phyloP scores from a whole-genome alignment of 2,797 vertebrate genomes.

The Basileuterus tristriatus region DNA sequence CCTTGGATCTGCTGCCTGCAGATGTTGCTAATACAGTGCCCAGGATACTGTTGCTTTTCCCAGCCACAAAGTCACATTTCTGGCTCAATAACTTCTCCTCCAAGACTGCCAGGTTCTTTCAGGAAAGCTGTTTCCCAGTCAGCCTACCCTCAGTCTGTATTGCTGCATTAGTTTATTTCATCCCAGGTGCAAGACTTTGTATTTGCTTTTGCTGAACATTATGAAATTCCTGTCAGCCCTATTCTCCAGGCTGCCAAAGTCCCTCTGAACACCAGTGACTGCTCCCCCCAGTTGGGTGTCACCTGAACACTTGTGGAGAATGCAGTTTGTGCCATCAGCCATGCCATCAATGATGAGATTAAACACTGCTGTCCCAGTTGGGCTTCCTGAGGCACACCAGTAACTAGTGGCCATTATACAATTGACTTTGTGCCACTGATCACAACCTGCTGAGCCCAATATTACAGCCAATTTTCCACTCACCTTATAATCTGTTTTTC shows the following conservation, averaged over 20 bases:
- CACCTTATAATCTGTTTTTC: not conserved
- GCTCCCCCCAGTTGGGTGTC: not conserved
- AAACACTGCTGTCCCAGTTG: not conserved
- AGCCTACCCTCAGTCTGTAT: rapidly evolving
- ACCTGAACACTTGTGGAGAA: not conserved
- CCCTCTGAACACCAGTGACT: not conserved
- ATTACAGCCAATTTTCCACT: slow-evolving; percentile 3
- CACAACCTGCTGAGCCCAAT: not conserved
- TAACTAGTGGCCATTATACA: not conserved
- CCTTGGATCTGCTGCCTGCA: not conserved
- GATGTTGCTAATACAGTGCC: not conserved
- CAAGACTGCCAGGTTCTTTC: not conserved
- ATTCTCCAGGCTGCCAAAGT: not conserved
- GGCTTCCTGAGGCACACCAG: not conserved
- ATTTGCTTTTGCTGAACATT: not conserved
- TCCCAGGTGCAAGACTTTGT: not conserved
- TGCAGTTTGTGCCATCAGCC: not conserved
- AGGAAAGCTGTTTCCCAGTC: not conserved
- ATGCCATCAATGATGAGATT: not conserved
- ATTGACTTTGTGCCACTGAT: not conserved
- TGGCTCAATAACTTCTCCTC: not conserved
- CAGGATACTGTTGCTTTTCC: not conserved
- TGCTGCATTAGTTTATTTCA: not conserved
- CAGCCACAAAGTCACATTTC: not conserved
- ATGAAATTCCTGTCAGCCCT: not conserved